Percentiles rank a stretch among this genome's conserved stretches.
Conservation (phyloP, 1,140 invertebrate species). For the Colletes gigas region DNA sequence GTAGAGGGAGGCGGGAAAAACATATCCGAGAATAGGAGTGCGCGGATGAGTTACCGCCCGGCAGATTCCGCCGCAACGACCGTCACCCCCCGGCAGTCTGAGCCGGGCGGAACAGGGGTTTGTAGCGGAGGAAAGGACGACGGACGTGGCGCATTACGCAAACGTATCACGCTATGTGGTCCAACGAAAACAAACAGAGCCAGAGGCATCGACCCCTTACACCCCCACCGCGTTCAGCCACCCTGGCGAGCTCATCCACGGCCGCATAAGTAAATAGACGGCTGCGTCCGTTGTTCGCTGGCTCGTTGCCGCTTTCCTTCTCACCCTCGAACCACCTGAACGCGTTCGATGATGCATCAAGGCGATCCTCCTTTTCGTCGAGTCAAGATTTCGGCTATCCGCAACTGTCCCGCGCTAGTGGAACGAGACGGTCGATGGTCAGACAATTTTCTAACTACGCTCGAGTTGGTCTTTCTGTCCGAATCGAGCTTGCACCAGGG, state of each 20-base stretch:
- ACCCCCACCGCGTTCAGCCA: slow-evolving; percentile 59
- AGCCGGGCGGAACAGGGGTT: slow-evolving; percentile 23
- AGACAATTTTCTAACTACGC: neutral
- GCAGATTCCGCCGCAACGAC: slow-evolving; percentile 73
- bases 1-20: slow-evolving; percentile 56
- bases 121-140: slow-evolving; percentile 63
- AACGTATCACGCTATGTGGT: slow-evolving; percentile 81
- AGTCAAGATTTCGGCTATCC: neutral
- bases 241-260: slow-evolving; percentile 60
- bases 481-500: too few relatives aligned
- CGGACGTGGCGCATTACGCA: slow-evolving; percentile 79
- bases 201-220: slow-evolving; percentile 69
- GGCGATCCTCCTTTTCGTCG: neutral
- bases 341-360: neutral
- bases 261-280: slow-evolving; percentile 77
- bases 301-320: slow-evolving; percentile 27
- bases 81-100: slow-evolving; percentile 44
- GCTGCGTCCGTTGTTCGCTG: slow-evolving; percentile 50
- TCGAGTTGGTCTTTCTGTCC: too few relatives aligned
- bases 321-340: neutral
- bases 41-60: slow-evolving; percentile 77
- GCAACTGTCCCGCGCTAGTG: neutral
- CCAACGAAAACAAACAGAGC: slow-evolving; percentile 81
- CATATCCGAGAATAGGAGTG: slow-evolving; percentile 69
- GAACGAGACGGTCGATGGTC: neutral